Conservation (phyloP, 2,113 vertebrate genomes). For the Boulengeromyrus knoepffleri region DNA sequence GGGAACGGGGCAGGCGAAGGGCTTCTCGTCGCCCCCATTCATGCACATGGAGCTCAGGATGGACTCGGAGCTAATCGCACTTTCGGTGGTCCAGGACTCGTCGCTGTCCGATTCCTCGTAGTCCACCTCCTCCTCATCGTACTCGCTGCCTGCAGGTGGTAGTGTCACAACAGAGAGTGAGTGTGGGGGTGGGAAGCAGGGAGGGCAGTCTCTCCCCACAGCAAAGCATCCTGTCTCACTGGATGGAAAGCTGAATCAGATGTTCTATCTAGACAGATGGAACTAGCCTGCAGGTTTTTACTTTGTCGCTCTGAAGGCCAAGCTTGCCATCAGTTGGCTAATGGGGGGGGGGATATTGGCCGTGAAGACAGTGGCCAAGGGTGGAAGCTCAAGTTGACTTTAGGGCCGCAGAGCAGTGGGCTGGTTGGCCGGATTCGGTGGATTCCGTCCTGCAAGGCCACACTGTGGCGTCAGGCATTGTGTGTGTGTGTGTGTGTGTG, state of each 20-base stretch:
- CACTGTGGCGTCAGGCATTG: not conserved
- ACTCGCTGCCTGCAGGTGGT: slow-evolving; percentile 77
- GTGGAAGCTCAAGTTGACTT: not conserved
- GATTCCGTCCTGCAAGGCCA: not conserved
- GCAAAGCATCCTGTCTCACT: not conserved
- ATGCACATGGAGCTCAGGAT: slow-evolving; percentile 98
- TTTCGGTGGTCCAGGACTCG: slow-evolving; percentile 98
- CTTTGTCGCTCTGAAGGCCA: not conserved
- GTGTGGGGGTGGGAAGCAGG: not conserved
- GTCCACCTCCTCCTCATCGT: slow-evolving; percentile 93
- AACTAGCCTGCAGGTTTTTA: not conserved
- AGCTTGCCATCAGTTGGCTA: too few relatives aligned
- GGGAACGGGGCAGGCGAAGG: slow-evolving; percentile 93
- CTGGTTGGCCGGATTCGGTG: not conserved
- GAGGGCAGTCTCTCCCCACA: not conserved
- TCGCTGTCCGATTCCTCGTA: slow-evolving; percentile 97
- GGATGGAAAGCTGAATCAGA: not conserved
- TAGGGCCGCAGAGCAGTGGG: not conserved
- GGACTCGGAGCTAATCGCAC: slow-evolving; percentile 94
- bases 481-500: too few relatives aligned
- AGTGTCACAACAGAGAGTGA: not conserved
- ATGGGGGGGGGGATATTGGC: not conserved
- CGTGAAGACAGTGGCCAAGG: too few relatives aligned
- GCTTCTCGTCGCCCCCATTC: slow-evolving; percentile 96
- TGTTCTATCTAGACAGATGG: not conserved